These are phyloP conservation scores for Hermetia illucens DNA, from an alignment of 1,140 invertebrate genomes.

Conservation along the genomic window DNA sequence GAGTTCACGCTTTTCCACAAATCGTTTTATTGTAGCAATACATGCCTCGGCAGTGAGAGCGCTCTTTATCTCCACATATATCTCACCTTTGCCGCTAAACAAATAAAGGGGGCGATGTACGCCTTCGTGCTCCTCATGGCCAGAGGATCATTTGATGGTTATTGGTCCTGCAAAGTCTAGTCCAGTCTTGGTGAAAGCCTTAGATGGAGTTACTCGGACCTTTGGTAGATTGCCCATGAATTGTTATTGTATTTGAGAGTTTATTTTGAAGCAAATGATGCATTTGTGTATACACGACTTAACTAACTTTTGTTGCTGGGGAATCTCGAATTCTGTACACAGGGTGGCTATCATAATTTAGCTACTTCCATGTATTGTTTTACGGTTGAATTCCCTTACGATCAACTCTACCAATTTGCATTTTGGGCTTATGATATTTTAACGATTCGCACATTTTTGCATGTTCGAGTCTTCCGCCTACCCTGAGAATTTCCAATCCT, in stretches of 20 bases:
- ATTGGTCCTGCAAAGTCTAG: conserved; percentile 20
- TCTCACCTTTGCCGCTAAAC: too few relatives aligned
- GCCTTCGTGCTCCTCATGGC: too few relatives aligned
- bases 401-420: conserved; percentile 10
- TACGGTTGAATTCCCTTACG: conserved; percentile 14
- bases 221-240: conserved; percentile 16
- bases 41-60: too few relatives aligned
- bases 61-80: too few relatives aligned
- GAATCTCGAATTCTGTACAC: conserved; percentile 19
- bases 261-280: conserved; percentile 12
- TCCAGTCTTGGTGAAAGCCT: conserved; percentile 16
- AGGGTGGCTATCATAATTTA: conserved; percentile 16
- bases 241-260: conserved; percentile 2
- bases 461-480: too few relatives aligned
- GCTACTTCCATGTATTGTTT: conserved; percentile 18
- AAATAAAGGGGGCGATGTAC: too few relatives aligned
- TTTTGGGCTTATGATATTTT: too few relatives aligned
- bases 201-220: conserved; percentile 9
- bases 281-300: conserved; percentile 14
- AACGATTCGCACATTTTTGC: too few relatives aligned
- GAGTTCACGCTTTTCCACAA: too few relatives aligned
- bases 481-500: too few relatives aligned
- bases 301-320: conserved; percentile 10
- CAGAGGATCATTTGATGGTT: conserved; percentile 5
- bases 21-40: too few relatives aligned